Conservation (phyloP, 2,113 vertebrate species). For the Oryctolagus cuniculus region DNA sequence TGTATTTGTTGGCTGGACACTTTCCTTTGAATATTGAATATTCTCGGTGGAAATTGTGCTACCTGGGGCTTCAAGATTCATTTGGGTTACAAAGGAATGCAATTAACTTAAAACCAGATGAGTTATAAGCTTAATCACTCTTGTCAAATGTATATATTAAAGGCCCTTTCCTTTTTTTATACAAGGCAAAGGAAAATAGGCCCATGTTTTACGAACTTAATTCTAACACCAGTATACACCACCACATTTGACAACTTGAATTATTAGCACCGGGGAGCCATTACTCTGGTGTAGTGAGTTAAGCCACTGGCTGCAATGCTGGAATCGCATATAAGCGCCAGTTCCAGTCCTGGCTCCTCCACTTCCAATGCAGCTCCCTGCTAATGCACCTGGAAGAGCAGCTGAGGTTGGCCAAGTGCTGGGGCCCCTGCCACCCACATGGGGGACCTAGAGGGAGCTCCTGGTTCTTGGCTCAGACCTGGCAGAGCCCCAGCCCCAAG, state of each 20-base stretch:
- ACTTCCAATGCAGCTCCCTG: too few relatives aligned
- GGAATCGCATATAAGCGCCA: too few relatives aligned
- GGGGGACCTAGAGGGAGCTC: too few relatives aligned
- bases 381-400: too few relatives aligned
- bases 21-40: conserved; percentile 7
- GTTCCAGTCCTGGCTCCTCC: too few relatives aligned
- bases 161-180: conserved; percentile 27
- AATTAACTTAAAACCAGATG: conserved; percentile 35
- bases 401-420: too few relatives aligned
- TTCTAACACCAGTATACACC: conserved; percentile 46
- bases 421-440: too few relatives aligned
- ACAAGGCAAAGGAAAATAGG: conserved; percentile 48
- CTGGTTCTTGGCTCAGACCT: too few relatives aligned
- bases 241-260: conserved; percentile 31
- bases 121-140: neutral
- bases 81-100: conserved; percentile 19
- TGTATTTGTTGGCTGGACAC: neutral
- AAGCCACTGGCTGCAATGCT: too few relatives aligned
- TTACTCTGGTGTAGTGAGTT: too few relatives aligned
- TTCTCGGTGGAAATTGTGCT: conserved; percentile 44
- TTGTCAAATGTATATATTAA: conserved; percentile 37
- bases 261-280: neutral
- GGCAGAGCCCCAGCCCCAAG: too few relatives aligned
- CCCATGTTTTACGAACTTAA: conserved; percentile 33
- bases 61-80: conserved; percentile 15